phyloP scores from a whole-genome alignment of 2,888 invertebrate genomes.

The Synanthedon andrenaeformis region DNA sequence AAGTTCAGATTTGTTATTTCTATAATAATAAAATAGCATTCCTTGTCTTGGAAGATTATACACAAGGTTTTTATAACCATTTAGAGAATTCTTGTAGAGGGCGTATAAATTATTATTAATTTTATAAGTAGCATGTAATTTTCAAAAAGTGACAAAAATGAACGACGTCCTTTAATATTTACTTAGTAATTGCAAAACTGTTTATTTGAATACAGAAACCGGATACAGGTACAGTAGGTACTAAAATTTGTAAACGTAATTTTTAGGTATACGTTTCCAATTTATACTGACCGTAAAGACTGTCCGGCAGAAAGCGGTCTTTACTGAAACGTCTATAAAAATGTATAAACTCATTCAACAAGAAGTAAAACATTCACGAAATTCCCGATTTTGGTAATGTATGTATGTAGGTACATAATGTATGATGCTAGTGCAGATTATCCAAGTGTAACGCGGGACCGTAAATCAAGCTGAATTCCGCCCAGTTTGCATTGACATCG shows the following conservation, averaged over 20 bases:
- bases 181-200: background rate
- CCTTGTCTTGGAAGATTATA: no score
- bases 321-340: no score
- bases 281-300: background rate
- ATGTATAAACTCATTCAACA: no score
- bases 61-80: no score
- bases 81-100: no score
- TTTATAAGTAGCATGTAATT: no score
- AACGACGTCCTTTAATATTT: background rate
- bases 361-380: no score
- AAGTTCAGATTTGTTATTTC: no score
- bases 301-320: background rate
- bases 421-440: background rate
- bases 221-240: background rate
- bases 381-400: conserved; percentile 4
- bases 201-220: background rate
- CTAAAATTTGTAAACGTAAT: no score
- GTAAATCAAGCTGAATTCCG: conserved; percentile 24
- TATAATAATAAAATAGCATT: no score
- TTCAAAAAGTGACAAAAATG: no score
- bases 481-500: conserved; percentile 15
- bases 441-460: conserved; percentile 16
- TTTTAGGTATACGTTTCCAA: background rate
- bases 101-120: no score
- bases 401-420: conserved; percentile 2